Percentiles rank a stretch among this genome's conserved stretches.
These are phyloP conservation scores for Lamellibrachia luymesi DNA, from an alignment of 1,140 invertebrate genomes.

Conservation along the genomic window DNA sequence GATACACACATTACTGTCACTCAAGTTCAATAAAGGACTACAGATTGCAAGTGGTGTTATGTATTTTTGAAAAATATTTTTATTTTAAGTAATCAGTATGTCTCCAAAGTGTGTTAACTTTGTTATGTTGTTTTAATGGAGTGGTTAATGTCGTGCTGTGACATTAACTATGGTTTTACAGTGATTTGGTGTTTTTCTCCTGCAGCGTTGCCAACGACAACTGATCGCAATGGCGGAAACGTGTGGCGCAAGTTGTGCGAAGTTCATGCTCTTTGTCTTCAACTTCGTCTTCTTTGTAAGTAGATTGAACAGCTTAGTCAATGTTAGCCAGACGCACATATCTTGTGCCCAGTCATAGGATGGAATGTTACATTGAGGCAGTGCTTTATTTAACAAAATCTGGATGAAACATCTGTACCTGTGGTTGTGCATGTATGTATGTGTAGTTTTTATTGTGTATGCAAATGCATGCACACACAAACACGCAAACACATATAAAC, in stretches of 20 bases:
- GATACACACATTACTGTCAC: no score
- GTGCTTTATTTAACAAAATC: no score
- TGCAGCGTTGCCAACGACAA: not conserved
- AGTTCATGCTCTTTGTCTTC: conserved; percentile 18
- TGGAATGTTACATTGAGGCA: no score
- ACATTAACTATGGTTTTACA: not conserved
- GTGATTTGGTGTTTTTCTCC: not conserved
- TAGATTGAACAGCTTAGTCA: not conserved
- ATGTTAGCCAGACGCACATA: not conserved
- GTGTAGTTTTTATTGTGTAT: no score
- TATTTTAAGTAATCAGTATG: not conserved
- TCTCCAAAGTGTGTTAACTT: no score
- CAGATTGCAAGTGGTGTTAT: no score
- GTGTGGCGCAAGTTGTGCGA: conserved; percentile 7
- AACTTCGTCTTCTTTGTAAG: conserved; percentile 13
- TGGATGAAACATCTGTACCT: no score
- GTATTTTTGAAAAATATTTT: no score
- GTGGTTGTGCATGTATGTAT: no score
- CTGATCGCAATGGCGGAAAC: conserved; percentile 6
- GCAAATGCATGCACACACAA: no score
- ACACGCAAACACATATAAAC: no score
- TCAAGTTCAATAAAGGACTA: no score
- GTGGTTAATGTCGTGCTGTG: not conserved
- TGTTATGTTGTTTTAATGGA: not conserved
- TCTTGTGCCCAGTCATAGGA: not conserved